These are phyloP conservation scores for Epistrophella euchroma DNA, from an alignment of 2,888 invertebrate genomes.

Conservation along the genomic window DNA sequence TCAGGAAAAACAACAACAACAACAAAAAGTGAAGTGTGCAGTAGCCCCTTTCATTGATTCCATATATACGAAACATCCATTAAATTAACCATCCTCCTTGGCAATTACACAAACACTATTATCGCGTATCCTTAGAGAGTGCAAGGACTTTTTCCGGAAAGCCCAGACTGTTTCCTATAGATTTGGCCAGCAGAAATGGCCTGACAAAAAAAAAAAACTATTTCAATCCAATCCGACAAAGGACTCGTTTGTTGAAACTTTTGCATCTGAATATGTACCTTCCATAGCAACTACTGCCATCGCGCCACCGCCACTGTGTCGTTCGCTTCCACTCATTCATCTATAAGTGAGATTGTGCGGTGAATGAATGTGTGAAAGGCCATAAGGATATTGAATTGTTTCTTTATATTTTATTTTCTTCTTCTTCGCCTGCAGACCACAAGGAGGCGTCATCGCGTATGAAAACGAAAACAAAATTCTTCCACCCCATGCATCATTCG, in stretches of 20 bases:
- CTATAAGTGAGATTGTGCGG: slow-evolving; percentile 6
- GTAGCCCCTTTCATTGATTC: slow-evolving; percentile 61
- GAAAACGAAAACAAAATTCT: slow-evolving; percentile 58
- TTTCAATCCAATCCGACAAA: slow-evolving; percentile 40
- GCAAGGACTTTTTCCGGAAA: slow-evolving; percentile 53
- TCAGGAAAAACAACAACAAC: slow-evolving; percentile 21
- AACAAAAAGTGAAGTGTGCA: slow-evolving; percentile 34
- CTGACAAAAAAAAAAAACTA: slow-evolving; percentile 14
- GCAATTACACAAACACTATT: slow-evolving; percentile 74
- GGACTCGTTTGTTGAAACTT: slow-evolving; percentile 53
- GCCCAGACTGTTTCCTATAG: slow-evolving; percentile 43
- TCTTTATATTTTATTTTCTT: slow-evolving; percentile 43
- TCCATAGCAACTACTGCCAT: too few relatives aligned
- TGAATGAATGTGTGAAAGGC: slow-evolving; percentile 58
- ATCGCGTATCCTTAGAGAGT: slow-evolving; percentile 55
- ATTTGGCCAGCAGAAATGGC: slow-evolving; percentile 28
- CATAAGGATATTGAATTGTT: slow-evolving; percentile 73
- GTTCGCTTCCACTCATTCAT: not conserved
- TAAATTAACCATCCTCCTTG: slow-evolving; percentile 74
- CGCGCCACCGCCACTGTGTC: not conserved
- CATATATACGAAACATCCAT: slow-evolving; percentile 69
- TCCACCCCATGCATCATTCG: slow-evolving; percentile 67
- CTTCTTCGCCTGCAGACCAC: slow-evolving; percentile 41
- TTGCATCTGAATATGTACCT: slow-evolving; percentile 53
- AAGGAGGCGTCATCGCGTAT: slow-evolving; percentile 69